Base-by-base conservation (phyloP, 2,113 vertebrate species). In the Otus sunia region DNA sequence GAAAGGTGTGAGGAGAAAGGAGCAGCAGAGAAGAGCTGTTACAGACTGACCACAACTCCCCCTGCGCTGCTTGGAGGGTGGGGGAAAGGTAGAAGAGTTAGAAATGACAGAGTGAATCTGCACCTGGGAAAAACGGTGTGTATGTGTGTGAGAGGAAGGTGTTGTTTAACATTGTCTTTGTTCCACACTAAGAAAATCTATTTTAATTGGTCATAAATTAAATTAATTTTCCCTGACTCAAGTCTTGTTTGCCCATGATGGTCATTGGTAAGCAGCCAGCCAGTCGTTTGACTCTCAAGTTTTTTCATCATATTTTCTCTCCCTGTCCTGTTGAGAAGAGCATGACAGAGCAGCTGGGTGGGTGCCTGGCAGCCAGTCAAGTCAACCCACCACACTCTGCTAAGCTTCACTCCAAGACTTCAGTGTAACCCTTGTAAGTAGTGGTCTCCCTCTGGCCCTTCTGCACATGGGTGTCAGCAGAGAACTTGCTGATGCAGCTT, bases 21-120 rank as follows among this genome's bases (percentile, higher is more conserved):
- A 68, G 53, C 7, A 43, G 73, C 45, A 53, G 63, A 32, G 63
- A 29, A 41, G 60, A 41, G 20, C 36, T 15, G 1, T 34, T 19
- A 15, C 1, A 26, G 52, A 6, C 29, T 25, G 32, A 41, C 23
- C 3, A 0, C 41, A n/a, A 5, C 20, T n/a, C 6, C 32, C 22
- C 8, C 17, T 25, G 22, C 6, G 6, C 55, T 25, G 9, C 45
- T 14, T 43, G 32, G 12, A 18, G n/a, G 8, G 8, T 34, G 11
- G 3, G 22, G 37, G 41, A 16, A 56, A 58, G 32, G 34, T 7
- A 15, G 39, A 26, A 49, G 21, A 39, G 8, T 21, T 73, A 50
- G 66, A 45, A 52, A 27, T 15, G 37, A 8, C 23, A 41, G 30
- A 8, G 22, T 17, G 22, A 53, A 34, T 6, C 22, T 55, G 21